These are phyloP conservation scores for Bagarius yarrelli DNA, from an alignment of 2,113 vertebrate genomes.

Conservation along the genomic window DNA sequence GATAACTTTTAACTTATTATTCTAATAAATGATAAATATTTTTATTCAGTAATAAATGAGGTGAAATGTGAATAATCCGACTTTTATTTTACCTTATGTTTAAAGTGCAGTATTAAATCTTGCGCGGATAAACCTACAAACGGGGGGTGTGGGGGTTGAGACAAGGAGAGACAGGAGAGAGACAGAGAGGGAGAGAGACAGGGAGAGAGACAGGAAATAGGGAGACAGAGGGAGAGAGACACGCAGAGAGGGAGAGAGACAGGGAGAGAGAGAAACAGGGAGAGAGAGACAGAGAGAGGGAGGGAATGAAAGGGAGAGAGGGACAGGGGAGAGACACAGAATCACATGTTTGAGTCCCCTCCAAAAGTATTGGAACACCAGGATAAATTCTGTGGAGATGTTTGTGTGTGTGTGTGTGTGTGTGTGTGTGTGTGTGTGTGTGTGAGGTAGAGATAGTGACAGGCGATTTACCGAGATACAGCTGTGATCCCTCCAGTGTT, in stretches of 20 bases:
- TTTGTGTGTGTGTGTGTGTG: not conserved
- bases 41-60: not conserved
- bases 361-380: no score
- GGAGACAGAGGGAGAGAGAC: no score
- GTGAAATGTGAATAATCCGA: not conserved
- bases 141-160: no score
- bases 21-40: not conserved
- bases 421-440: not conserved
- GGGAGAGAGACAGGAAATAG: not conserved
- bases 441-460: not conserved
- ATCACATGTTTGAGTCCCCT: no score
- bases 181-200: not conserved
- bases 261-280: not conserved
- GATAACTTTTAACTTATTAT: no score
- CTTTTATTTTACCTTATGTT: slow-evolving; percentile 84
- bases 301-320: no score
- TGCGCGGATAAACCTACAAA: slow-evolving; percentile 90
- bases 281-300: not conserved
- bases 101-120: slow-evolving; percentile 94
- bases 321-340: no score
- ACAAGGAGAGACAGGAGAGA: slow-evolving; percentile 2
- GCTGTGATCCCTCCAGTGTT: slow-evolving; percentile 86
- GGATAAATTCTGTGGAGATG: no score
- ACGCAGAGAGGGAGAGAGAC: not conserved
- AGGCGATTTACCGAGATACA: slow-evolving; percentile 83